Base-by-base conservation (phyloP, 2,888 invertebrate species). In the Pomacea canaliculata region DNA sequence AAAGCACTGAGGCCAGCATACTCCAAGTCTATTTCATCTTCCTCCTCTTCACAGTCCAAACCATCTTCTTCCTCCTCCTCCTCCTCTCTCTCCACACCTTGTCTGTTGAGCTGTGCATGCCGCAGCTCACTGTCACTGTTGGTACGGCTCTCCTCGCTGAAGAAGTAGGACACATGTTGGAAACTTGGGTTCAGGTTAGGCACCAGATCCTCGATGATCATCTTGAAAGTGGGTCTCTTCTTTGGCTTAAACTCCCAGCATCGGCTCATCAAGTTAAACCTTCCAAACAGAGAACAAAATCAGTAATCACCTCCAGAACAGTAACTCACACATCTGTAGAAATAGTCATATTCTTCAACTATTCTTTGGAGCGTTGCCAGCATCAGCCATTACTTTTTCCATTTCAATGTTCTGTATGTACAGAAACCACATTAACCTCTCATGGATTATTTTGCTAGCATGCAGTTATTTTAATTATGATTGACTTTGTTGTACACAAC, bases 171-270 rank as follows among this genome's bases (percentile, higher is more conserved):
- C 73, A 93, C 92, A 83, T 92, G 91, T 83, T 92, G 91, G 93
- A 95, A 92, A 92, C 92, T 79, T 92, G 92, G 82, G 93, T 93
- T 92, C 80, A 95, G 93, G 84, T 93, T 93, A 69, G 94, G 93
- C 83, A 95, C 92, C 78, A 98, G 92, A 88, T 94, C 93, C 80
- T 94, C 94, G 84, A 96, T 95, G 65, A 91, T 87, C 67, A 89
- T 85, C 72, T 96, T 93, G 92, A 99, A 99, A 76, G 94, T 93
- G 49, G 98, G 98, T 77, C 99, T 93, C 73, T 93, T 92, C 60
- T 92, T 92, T 0, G 96, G 94, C 84, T 95, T 94, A 91, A 95
- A 95, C 86, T 94, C 93, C 99, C 99, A 99, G 91, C 98, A 98
- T 81, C 93, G 93, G 83, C 94, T 93, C 99, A 99, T 99, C 82